Conservation (phyloP, 2,113 vertebrate species). For the Salvator merianae region DNA sequence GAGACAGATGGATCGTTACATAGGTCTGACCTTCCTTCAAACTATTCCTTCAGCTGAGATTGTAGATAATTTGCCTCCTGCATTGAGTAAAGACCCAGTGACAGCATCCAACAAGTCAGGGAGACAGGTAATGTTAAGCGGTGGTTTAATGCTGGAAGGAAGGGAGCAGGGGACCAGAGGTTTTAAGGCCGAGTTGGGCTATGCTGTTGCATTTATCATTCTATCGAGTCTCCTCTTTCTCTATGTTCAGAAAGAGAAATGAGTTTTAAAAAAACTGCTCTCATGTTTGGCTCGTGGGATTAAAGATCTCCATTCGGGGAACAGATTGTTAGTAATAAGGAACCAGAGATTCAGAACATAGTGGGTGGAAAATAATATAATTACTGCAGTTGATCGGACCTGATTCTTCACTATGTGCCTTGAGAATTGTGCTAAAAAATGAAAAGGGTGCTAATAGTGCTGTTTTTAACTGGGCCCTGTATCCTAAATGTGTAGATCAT, state of each 20-base stretch:
- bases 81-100: slow-evolving; percentile 22
- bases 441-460: neutral
- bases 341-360: slow-evolving; percentile 62
- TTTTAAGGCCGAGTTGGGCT: slow-evolving; percentile 39
- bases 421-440: neutral
- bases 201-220: slow-evolving; percentile 31
- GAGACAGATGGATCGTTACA: neutral
- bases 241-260: slow-evolving; percentile 62
- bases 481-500: slow-evolving; percentile 15
- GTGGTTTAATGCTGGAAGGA: neutral
- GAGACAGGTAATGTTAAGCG: slow-evolving; percentile 6
- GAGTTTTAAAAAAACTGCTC: slow-evolving; percentile 69
- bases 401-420: slow-evolving; percentile 65
- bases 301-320: slow-evolving; percentile 74
- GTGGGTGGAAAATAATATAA: slow-evolving; percentile 74
- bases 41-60: neutral
- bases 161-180: neutral
- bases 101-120: neutral
- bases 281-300: slow-evolving; percentile 61
- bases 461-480: slow-evolving; percentile 43
- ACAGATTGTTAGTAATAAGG: slow-evolving; percentile 68
- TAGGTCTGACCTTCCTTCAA: neutral
- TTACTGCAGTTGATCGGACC: slow-evolving; percentile 66
- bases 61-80: neutral
- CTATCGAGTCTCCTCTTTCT: slow-evolving; percentile 65